Evolutionary conservation across 1,140 invertebrate genomes (phyloP).

Genomic region (Rhagoletis pomonella): DNA sequence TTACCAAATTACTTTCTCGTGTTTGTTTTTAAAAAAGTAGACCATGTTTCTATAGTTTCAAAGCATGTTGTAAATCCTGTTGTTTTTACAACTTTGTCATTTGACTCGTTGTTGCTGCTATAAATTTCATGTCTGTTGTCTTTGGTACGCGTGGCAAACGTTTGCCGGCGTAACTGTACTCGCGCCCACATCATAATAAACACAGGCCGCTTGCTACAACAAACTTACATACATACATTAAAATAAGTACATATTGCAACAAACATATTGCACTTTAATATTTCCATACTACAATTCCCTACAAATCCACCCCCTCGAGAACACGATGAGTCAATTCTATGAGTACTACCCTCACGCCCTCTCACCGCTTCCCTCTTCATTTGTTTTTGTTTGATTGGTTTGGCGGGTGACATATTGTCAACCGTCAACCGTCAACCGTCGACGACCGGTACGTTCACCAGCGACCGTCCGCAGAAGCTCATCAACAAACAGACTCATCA

Average conservation of each 20-base stretch:
- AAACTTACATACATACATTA: too few species aligned
- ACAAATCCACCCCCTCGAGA: constrained; percentile 13
- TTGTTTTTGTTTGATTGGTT: constrained; percentile 51
- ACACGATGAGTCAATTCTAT: constrained; percentile 27
- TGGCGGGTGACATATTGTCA: constrained; percentile 48
- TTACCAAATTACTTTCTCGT: not conserved
- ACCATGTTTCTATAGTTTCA: not conserved
- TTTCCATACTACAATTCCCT: constrained; percentile 43
- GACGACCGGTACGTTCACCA: not conserved
- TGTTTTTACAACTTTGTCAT: constrained; percentile 18
- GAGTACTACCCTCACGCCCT: constrained; percentile 15
- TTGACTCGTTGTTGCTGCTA: constrained; percentile 36
- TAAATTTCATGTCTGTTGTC: constrained; percentile 36
- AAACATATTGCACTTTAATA: not conserved
- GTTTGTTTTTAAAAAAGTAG: constrained; percentile 2
- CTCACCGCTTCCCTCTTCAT: not conserved
- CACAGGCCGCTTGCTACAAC: not conserved
- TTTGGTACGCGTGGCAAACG: constrained; percentile 21
- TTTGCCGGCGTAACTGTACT: constrained; percentile 31
- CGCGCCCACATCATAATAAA: constrained; percentile 23
- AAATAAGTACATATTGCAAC: too few species aligned
- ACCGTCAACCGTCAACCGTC: constrained; percentile 4
- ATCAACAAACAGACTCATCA: constrained; percentile 44
- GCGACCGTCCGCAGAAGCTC: not conserved
- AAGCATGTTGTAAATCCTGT: not conserved